Base-by-base conservation (phyloP, 2,888 invertebrate species). In the Strigamia maritima region DNA sequence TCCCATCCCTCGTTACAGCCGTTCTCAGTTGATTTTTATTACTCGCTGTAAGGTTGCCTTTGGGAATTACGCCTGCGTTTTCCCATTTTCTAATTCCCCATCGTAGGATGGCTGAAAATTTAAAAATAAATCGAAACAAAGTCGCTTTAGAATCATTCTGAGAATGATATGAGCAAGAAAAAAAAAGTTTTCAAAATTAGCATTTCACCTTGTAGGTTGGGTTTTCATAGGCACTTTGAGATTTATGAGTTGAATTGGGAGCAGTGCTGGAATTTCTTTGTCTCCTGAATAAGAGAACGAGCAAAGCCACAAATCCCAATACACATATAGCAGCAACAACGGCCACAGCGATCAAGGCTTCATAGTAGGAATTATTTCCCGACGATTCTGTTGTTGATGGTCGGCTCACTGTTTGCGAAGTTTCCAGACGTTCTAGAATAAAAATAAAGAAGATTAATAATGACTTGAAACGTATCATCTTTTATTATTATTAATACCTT, bases 161-260 rank as follows among this genome's bases (percentile, higher is more conserved):
- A 16, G 28, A 77, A 65, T 44, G 3, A 38, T 77, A 31, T 24
- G 14, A 70, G 22, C 8, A 19, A 31, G 31, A 75, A 26, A 22
- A 22, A 75, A 38, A 75, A 40, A 16, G 8, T 40, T 75, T 40
- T 24, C 22, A 75, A 31, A 75, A 38, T 75, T 79, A 40, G n/a
- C n/a, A n/a, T 24, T 49, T 83, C 86, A 95, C 93, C 90, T 95
- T 95, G 89, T 95, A 95, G 84, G 94, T 94, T 75, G 95, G 95
- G 88, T 95, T 95, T 86, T 95, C 95, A 85, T 95, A 95, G 74
- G 94, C 93, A n/a, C 94, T 93, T 80, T 94, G 93, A 82, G 90
- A 91, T 85, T 94, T 93, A 54, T 90, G 90, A 76, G 94, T 90
- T 28, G 94, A 94, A 84, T 94, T 94, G 81, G 94, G 92, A 84